A percentile compares a stretch with the other conserved stretches of the same genome.
Evolutionary conservation across 1,140 invertebrate species (phyloP).

Genomic region (Melipona quadrifasciata): DNA sequence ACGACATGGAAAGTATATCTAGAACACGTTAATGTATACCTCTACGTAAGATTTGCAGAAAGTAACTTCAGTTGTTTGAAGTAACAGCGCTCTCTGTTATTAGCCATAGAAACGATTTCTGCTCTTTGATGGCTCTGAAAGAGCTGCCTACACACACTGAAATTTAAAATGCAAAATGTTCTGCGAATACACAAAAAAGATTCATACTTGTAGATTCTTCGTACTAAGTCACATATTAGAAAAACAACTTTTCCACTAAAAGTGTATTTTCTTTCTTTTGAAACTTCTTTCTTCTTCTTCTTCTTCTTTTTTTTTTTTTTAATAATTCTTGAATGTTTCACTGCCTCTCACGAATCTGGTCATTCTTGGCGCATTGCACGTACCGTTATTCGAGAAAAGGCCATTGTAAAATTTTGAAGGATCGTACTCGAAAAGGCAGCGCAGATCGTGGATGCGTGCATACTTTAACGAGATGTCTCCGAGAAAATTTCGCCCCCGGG

Average conservation of each 20-base stretch:
- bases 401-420: slow-evolving; percentile 1
- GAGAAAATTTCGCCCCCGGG: not conserved
- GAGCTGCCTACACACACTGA: not conserved
- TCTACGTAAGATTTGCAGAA: not conserved
- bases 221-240: no score
- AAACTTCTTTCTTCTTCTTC: not conserved
- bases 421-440: not conserved
- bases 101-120: not conserved
- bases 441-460: not conserved
- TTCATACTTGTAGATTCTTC: no score
- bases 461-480: not conserved
- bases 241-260: no score
- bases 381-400: slow-evolving; percentile 5
- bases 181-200: no score
- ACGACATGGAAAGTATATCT: not conserved
- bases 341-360: not conserved
- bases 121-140: not conserved
- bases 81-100: not conserved
- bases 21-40: no score
- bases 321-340: not conserved
- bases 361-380: not conserved
- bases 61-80: not conserved
- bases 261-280: no score
- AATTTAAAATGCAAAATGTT: not conserved
- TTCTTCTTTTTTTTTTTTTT: not conserved